A percentile compares a stretch with the other conserved stretches of the same genome.
Evolutionary conservation across 2,797 vertebrate species (phyloP).

Genomic region (Adrianichthys oophorus): DNA sequence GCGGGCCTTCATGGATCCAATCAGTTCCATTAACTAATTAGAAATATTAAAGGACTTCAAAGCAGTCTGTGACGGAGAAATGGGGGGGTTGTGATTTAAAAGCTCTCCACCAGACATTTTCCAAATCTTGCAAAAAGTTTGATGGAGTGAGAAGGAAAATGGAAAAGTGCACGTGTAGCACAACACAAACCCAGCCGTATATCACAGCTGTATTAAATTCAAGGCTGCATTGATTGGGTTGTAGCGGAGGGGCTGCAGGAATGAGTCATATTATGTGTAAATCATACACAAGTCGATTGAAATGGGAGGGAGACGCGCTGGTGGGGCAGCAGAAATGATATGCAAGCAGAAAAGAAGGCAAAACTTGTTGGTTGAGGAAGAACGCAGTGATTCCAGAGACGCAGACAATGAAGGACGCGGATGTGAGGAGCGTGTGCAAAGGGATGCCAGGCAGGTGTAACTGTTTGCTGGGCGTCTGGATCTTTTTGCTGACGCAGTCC

Average conservation of each 20-base stretch:
- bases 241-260: constrained; percentile 45
- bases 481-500: constrained; percentile 4
- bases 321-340: constrained; percentile 41
- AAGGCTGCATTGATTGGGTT: constrained; percentile 64
- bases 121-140: constrained; percentile 68
- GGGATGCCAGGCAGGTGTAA: constrained; percentile 23
- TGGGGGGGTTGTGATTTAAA: constrained; percentile 68
- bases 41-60: constrained; percentile 80
- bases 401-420: constrained; percentile 29
- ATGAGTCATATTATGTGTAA: constrained; percentile 64
- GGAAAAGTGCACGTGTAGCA: constrained; percentile 61
- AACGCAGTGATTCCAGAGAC: constrained; percentile 40
- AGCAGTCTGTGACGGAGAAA: constrained; percentile 59
- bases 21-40: constrained; percentile 83
- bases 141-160: constrained; percentile 35
- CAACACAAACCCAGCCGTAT: constrained; percentile 61
- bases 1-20: constrained; percentile 75
- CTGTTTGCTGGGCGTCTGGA: constrained; percentile 7
- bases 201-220: constrained; percentile 56
- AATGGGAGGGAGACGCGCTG: constrained; percentile 33
- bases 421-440: constrained; percentile 18
- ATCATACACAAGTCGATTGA: constrained; percentile 58
- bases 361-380: constrained; percentile 56
- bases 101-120: constrained; percentile 53
- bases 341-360: constrained; percentile 43